These are phyloP conservation scores for Leucophora obtusa DNA, from an alignment of 2,888 invertebrate genomes.

Conservation along the genomic window DNA sequence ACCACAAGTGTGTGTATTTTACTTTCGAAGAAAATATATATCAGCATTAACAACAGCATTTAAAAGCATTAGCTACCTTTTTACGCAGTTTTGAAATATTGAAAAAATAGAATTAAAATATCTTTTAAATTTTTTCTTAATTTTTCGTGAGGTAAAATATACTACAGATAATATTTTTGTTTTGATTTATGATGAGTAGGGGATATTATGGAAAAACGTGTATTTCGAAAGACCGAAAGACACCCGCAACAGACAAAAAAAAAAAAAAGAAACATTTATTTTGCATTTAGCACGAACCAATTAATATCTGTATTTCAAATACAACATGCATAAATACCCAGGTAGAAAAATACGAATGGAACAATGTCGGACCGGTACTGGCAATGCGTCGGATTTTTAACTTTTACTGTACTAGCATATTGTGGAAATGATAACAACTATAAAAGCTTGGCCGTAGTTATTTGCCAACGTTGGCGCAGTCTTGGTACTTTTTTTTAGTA, in stretches of 20 bases:
- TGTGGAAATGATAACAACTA: too few species aligned
- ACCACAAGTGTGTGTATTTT: background rate
- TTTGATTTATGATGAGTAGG: constrained; percentile 51
- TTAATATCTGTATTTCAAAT: constrained; percentile 33
- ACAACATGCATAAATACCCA: background rate
- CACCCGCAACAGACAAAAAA: constrained; percentile 10
- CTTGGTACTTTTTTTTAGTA: too few species aligned
- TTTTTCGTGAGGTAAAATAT: constrained; percentile 4
- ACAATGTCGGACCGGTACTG: too few species aligned
- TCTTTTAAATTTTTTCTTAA: background rate
- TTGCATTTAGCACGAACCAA: constrained; percentile 59
- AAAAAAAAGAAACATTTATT: constrained; percentile 31
- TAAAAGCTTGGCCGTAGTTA: too few species aligned
- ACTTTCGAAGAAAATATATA: background rate
- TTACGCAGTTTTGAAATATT: constrained; percentile 5
- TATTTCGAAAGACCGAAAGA: constrained; percentile 37
- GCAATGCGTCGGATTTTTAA: too few species aligned
- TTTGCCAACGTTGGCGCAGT: too few species aligned
- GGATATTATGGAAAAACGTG: constrained; percentile 28
- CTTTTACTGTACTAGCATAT: too few species aligned
- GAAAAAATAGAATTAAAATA: background rate
- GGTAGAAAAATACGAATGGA: too few species aligned
- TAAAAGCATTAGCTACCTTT: background rate
- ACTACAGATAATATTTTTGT: constrained; percentile 33
- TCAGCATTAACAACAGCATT: background rate